phyloP scores from a whole-genome alignment of 2,888 invertebrate species.

The Tiphia femorata region DNA sequence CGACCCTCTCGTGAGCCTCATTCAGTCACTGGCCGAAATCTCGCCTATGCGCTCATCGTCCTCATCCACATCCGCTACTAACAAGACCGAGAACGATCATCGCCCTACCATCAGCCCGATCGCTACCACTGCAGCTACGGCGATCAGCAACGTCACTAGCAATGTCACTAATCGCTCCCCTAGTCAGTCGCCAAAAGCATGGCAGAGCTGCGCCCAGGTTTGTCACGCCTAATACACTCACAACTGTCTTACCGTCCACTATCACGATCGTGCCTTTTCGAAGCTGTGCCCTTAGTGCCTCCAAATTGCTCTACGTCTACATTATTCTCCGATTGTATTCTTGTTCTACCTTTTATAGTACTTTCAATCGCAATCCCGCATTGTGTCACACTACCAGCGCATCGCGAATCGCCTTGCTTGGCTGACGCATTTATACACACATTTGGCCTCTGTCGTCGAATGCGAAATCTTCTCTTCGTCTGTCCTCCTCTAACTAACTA shows the following conservation, averaged over 20 bases:
- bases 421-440: too few relatives aligned
- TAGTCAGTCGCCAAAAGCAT: conserved; percentile 68
- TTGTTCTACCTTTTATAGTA: too few relatives aligned
- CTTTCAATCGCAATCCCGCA: too few relatives aligned
- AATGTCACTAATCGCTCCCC: conserved; percentile 61
- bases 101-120: conserved; percentile 15
- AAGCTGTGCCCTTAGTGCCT: too few relatives aligned
- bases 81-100: conserved; percentile 50
- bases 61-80: conserved; percentile 41
- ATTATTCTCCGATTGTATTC: too few relatives aligned
- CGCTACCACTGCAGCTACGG: conserved; percentile 26
- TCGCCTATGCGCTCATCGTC: conserved; percentile 52
- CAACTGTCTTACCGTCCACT: conserved; percentile 4
- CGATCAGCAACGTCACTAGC: conserved; percentile 46
- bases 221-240: conserved; percentile 44
- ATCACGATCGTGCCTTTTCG: conserved; percentile 1
- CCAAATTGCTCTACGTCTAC: too few relatives aligned
- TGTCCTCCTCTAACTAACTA: too few relatives aligned
- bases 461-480: too few relatives aligned
- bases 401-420: too few relatives aligned
- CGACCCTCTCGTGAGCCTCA: conserved; percentile 63
- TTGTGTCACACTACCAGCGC: too few relatives aligned
- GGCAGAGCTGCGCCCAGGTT: conserved; percentile 66
- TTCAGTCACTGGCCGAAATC: conserved; percentile 63
- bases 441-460: too few relatives aligned